A percentile compares a stretch with the other conserved stretches of the same genome.
Evolutionary conservation across 2,888 invertebrate genomes (phyloP).

Genomic region (Nomada hirtipes): DNA sequence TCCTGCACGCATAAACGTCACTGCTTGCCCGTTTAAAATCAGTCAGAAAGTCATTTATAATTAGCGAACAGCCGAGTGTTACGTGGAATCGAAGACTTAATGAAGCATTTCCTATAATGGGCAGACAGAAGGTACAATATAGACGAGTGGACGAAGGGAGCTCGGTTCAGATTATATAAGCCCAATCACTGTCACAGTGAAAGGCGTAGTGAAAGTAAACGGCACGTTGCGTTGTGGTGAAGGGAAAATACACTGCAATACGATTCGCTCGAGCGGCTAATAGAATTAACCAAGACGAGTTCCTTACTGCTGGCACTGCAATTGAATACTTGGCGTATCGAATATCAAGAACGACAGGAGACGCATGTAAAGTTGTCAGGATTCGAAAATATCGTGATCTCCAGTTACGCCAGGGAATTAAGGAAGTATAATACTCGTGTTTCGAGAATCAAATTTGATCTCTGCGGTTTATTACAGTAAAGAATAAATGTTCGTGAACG

Average conservation of each 20-base stretch:
- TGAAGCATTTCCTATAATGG: slow-evolving; percentile 71
- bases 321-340: slow-evolving; percentile 36
- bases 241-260: slow-evolving; percentile 25
- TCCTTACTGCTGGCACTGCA: slow-evolving; percentile 26
- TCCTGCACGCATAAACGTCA: too few species aligned
- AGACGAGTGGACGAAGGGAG: neutral
- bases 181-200: slow-evolving; percentile 23
- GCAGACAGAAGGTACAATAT: neutral
- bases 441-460: slow-evolving; percentile 20
- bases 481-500: too few species aligned
- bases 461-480: neutral
- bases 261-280: slow-evolving; percentile 58
- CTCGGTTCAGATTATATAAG: slow-evolving; percentile 2
- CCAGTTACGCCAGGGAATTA: slow-evolving; percentile 15
- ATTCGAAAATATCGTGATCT: slow-evolving; percentile 47
- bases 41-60: neutral
- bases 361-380: slow-evolving; percentile 30
- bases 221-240: slow-evolving; percentile 10
- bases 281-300: slow-evolving; percentile 68
- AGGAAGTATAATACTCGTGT: slow-evolving; percentile 1
- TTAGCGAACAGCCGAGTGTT: slow-evolving; percentile 68
- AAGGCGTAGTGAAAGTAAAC: slow-evolving; percentile 46
- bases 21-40: neutral
- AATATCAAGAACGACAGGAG: slow-evolving; percentile 17
- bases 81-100: slow-evolving; percentile 72